Evolutionary conservation across 2,797 vertebrate species (phyloP).

Genomic region (Todus mexicanus): DNA sequence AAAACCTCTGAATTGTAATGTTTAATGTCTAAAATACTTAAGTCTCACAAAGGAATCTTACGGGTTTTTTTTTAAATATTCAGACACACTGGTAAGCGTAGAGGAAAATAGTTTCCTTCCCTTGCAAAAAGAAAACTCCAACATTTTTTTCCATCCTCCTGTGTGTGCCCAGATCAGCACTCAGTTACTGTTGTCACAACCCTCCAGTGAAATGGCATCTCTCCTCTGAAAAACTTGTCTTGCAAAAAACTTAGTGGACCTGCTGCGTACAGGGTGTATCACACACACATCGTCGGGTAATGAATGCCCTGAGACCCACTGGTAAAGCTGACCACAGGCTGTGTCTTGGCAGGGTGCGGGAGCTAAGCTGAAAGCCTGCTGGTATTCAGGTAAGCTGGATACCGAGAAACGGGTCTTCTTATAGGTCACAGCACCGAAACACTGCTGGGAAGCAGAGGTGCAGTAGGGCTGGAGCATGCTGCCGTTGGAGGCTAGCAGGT

Average conservation of each 20-base stretch:
- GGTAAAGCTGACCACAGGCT: neutral
- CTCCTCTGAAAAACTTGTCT: neutral
- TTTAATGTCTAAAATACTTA: neutral
- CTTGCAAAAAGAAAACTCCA: neutral
- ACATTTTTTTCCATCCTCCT: neutral
- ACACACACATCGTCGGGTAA: neutral
- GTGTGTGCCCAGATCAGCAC: neutral
- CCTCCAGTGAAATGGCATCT: neutral
- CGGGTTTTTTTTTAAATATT: neutral
- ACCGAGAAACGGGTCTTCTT: neutral
- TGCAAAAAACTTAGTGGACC: neutral
- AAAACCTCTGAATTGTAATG: neutral
- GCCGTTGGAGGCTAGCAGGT: neutral
- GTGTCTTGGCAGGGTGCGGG: neutral
- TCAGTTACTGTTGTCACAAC: neutral
- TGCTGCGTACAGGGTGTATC: neutral
- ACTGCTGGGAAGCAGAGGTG: neutral
- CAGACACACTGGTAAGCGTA: neutral
- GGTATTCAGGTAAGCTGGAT: neutral
- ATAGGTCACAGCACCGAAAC: rapidly evolving
- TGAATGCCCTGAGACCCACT: rapidly evolving
- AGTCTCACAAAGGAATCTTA: neutral
- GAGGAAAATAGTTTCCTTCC: neutral
- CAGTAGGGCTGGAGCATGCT: rapidly evolving
- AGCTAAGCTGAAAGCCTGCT: neutral